phyloP scores from a whole-genome alignment of 2,888 invertebrate genomes.

The Zaprionus obscuricornis region DNA sequence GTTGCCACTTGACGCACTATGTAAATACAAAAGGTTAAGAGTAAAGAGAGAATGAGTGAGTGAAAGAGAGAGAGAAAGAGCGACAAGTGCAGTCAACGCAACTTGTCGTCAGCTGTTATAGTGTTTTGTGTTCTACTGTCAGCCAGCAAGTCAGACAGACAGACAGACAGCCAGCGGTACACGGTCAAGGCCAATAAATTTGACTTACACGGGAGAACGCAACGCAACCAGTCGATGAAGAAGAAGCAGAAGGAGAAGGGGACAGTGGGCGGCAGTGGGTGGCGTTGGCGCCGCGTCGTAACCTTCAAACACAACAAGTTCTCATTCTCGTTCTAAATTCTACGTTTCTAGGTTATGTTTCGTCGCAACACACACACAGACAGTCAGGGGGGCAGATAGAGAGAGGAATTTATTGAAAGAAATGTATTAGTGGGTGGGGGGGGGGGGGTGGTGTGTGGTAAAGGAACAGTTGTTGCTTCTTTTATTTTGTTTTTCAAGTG shows the following conservation, averaged over 20 bases:
- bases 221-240: conserved; percentile 30
- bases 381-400: too few relatives aligned
- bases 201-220: too few relatives aligned
- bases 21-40: conserved; percentile 19
- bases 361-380: too few relatives aligned
- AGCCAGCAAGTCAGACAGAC: too few relatives aligned
- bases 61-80: too few relatives aligned
- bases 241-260: conserved; percentile 20
- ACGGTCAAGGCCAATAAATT: conserved; percentile 61
- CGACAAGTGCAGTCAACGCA: conserved; percentile 49
- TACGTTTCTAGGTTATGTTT: conserved; percentile 60
- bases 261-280: not conserved
- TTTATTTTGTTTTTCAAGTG: too few relatives aligned
- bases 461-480: too few relatives aligned
- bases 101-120: conserved; percentile 71
- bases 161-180: conserved; percentile 35
- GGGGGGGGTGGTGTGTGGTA: too few relatives aligned
- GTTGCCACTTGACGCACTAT: conserved; percentile 53
- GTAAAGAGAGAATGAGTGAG: too few relatives aligned
- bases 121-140: conserved; percentile 38
- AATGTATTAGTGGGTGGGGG: too few relatives aligned
- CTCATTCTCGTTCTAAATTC: conserved; percentile 41
- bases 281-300: conserved; percentile 54
- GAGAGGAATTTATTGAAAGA: too few relatives aligned
- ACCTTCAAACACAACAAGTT: conserved; percentile 65